A percentile compares a stretch with the other conserved stretches of the same genome.
Evolutionary conservation across 2,113 vertebrate genomes (phyloP).

Genomic region (pig (Sus scrofa)): DNA sequence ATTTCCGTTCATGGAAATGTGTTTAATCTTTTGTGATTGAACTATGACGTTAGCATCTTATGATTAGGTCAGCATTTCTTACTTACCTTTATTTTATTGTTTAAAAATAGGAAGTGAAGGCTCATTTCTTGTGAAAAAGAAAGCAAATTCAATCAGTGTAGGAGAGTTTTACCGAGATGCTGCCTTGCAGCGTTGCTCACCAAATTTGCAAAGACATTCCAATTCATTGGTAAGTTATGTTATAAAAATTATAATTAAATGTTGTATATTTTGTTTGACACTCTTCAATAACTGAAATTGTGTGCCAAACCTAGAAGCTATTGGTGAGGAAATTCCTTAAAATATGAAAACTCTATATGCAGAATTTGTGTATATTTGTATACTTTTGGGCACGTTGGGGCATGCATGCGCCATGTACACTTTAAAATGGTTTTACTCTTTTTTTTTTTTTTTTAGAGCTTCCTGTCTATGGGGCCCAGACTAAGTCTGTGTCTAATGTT

Average conservation of each 20-base stretch:
- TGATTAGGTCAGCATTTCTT: not conserved
- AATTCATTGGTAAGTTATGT: conserved; percentile 90
- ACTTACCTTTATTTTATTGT: conserved; percentile 39
- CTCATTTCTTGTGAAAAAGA: conserved; percentile 84
- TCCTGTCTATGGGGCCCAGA: not conserved
- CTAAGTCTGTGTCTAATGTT: not conserved
- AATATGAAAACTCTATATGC: not conserved
- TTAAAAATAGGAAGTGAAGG: conserved; percentile 88
- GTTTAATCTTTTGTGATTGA: conserved; percentile 7
- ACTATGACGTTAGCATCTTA: not conserved
- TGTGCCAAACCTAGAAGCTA: not conserved
- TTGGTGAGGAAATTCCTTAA: not conserved
- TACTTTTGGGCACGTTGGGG: not conserved
- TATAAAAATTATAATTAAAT: not conserved
- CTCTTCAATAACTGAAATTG: conserved; percentile 49
- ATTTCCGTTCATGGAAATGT: conserved; percentile 36
- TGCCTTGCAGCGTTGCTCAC: conserved; percentile 78
- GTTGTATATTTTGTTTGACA: not conserved
- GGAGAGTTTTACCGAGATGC: conserved; percentile 88
- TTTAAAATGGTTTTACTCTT: not conserved
- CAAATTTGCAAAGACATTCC: conserved; percentile 86
- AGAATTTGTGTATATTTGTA: not conserved
- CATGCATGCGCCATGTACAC: not conserved
- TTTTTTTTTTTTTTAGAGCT: not conserved
- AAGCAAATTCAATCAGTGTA: conserved; percentile 87